phyloP scores from a whole-genome alignment of 2,113 vertebrate species.

The Bos javanicus region DNA sequence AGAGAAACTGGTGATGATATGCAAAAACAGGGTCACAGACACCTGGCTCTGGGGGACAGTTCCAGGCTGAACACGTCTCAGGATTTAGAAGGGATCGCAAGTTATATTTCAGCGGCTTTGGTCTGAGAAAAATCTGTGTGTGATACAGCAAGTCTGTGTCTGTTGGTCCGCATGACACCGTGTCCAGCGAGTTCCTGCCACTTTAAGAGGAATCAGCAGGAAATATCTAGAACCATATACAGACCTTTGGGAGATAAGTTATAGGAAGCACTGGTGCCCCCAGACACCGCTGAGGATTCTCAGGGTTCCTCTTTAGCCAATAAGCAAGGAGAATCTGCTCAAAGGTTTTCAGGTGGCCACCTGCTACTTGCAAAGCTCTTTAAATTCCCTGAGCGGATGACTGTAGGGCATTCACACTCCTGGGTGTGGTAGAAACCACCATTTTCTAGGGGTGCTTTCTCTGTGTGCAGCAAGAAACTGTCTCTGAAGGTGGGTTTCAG shows the following conservation, averaged over 20 bases:
- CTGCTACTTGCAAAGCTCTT: constrained; percentile 51
- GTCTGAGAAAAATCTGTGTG: not conserved
- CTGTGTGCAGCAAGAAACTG: not conserved
- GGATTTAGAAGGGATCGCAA: not conserved
- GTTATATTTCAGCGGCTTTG: not conserved
- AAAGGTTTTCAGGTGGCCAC: constrained; percentile 68
- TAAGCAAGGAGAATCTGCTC: constrained; percentile 65
- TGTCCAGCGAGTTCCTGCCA: not conserved
- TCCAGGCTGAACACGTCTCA: not conserved
- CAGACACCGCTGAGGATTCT: not conserved
- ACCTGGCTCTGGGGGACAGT: not conserved
- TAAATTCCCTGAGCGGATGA: constrained; percentile 30
- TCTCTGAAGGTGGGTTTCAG: not conserved
- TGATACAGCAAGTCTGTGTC: not conserved
- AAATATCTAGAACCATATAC: not conserved
- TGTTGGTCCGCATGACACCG: not conserved
- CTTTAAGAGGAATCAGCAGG: not conserved
- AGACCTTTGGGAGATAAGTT: not conserved
- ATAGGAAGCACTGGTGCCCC: not conserved
- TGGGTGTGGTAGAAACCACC: not conserved
- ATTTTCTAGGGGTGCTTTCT: not conserved
- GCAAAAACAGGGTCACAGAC: not conserved
- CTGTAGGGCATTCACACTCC: not conserved
- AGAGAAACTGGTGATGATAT: not conserved
- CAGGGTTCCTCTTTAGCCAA: constrained; percentile 69